Conservation (phyloP, 2,797 vertebrate genomes). For the Cottoperca gobio region DNA sequence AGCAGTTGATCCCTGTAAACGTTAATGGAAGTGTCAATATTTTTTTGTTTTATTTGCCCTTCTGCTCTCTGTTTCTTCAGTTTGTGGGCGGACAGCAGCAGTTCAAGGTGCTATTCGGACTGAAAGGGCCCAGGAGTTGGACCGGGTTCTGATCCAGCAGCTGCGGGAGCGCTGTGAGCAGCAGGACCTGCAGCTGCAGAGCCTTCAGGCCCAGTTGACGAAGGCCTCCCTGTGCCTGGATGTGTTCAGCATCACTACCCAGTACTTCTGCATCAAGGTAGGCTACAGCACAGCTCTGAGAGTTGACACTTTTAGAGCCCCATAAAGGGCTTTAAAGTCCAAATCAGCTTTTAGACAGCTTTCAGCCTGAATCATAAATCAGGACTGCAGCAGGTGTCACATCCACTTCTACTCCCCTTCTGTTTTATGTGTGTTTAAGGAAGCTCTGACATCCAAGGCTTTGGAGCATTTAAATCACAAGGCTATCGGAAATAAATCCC, state of each 20-base stretch:
- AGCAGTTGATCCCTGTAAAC: too few species aligned
- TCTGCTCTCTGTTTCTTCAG: constrained; percentile 41
- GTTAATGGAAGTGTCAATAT: too few species aligned
- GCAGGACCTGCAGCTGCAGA: constrained; percentile 87
- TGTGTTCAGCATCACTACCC: constrained; percentile 90
- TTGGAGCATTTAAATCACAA: neutral
- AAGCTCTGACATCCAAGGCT: neutral
- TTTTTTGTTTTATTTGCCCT: neutral
- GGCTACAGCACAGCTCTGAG: neutral
- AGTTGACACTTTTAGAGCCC: neutral
- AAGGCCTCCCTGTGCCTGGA: constrained; percentile 88
- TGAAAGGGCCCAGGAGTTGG: constrained; percentile 74
- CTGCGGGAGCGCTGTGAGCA: constrained; percentile 90
- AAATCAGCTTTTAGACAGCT: too few species aligned
- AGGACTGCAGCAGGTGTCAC: neutral
- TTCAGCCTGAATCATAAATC: neutral
- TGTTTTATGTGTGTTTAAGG: neutral
- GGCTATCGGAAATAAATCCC: neutral
- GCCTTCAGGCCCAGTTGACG: constrained; percentile 85
- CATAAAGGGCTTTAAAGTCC: neutral
- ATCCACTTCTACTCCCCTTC: neutral
- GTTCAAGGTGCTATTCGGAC: constrained; percentile 8
- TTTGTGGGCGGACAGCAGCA: constrained; percentile 41
- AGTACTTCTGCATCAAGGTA: constrained; percentile 94
- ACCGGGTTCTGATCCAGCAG: constrained; percentile 85